Evolutionary conservation across 2,113 vertebrate species (phyloP).

Genomic region (Glareola pratincola): DNA sequence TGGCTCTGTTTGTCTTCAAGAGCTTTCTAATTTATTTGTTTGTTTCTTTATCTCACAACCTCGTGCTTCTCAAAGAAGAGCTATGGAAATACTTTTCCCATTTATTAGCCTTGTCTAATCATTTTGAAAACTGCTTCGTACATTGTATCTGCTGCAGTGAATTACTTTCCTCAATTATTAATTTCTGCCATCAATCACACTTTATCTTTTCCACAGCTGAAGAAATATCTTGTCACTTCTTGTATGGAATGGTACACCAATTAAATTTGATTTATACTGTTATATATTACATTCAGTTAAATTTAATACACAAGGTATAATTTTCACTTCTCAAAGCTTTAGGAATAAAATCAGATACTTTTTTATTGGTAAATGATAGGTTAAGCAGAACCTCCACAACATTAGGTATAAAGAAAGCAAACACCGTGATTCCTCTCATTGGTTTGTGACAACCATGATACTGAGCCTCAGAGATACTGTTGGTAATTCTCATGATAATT

Average conservation of each 20-base stretch:
- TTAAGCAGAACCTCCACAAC: constrained; percentile 22
- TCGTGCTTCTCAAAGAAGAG: neutral
- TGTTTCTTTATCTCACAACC: neutral
- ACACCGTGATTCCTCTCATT: neutral
- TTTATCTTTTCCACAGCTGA: constrained; percentile 37
- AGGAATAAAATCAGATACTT: constrained; percentile 18
- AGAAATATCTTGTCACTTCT: constrained; percentile 53
- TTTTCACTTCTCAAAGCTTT: constrained; percentile 21
- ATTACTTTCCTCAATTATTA: constrained; percentile 42
- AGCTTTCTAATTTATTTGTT: neutral
- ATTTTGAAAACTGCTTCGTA: neutral
- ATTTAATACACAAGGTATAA: constrained; percentile 36
- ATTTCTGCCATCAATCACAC: constrained; percentile 60
- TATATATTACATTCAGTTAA: neutral
- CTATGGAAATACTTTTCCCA: neutral
- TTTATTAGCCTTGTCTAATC: neutral
- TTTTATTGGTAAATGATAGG: constrained; percentile 28
- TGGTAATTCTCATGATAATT: constrained; percentile 15
- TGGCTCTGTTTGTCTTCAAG: neutral
- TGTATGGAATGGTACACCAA: constrained; percentile 18
- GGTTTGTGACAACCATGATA: neutral
- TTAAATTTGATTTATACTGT: constrained; percentile 49
- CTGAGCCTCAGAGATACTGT: neutral
- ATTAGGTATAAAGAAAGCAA: neutral
- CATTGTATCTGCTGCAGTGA: neutral